Base-by-base conservation (phyloP, 2,113 vertebrate species). In the Odobenus rosmarus region DNA sequence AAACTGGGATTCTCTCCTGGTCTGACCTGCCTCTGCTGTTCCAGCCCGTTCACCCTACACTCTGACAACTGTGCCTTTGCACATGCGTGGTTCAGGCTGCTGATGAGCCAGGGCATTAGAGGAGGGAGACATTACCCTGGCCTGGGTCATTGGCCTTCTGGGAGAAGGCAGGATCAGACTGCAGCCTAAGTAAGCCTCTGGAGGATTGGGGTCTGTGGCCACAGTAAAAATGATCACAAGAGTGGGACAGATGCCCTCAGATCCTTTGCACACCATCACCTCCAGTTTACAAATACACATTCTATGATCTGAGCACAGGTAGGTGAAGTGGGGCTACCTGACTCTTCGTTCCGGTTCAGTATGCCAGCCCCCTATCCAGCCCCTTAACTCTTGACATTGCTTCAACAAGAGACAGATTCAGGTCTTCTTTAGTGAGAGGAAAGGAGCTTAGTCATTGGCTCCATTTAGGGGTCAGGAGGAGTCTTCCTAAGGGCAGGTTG, bases 41-140 rank as follows among this genome's bases (percentile, higher is more conserved):
- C 55, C 15, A 55, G 28, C 7, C 83, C 3, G 0, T 21, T 57
- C 5, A 23, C 1, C 1, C 16, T 21, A 18, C 46, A 55, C 18
- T 23, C 28, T 11, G 14, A 89, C 74, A 84, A n/a, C 15, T 10
- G 26, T 8, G 14, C 33, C 36, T 95, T 81, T 42, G n/a, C 53
- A 26, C 31, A 3, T 51, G 12, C 59, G 1, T 8, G 46, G n/a
- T n/a, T 69, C 49, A 84, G 12, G 42, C 39, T 13, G 11, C 46
- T 72, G 36, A 46, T 18, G 24, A 26, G 93, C 51, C 49, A 81
- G 64, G 46, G 64, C 42, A 3, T 33, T 36, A 16, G 51, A 46
- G 31, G 62, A 89, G 42, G 16, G 7, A 94, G 33, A 33, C 21
- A 19, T 49, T 26, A 33, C 28, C 5, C 21, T 15, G 55, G 71